Evolutionary conservation across 2,888 invertebrate genomes (phyloP), one percentile per base, ranked within the genome.

Genomic region (Drosophila siamana): DNA sequence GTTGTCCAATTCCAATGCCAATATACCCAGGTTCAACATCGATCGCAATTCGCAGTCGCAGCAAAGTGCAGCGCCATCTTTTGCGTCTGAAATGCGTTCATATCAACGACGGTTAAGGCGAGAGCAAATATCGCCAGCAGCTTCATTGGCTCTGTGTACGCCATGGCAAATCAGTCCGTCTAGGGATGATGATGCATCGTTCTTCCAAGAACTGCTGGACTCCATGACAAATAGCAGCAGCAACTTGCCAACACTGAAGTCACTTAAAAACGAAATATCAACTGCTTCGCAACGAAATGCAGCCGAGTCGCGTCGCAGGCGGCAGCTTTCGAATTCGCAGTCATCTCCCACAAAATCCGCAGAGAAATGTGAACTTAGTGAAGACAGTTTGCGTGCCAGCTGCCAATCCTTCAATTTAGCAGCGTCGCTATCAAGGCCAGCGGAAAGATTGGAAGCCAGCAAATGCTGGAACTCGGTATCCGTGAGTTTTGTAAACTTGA

Each of bases 131-230:
- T 4, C 24, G 4, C 26, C 30, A 13, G 13, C 2, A 15, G 15
- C 26, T 26, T 26, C 7, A 1, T 1, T 26, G 13, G 6, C 13
- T 3, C 30, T 6, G 13, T 4, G 6, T n/a, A 7, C 13, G 15
- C 36, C 59, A 7, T 1, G 16, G 11, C 16, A 40, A 2, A 38
- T 15, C 2, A 38, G 0, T 4, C 5, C 2, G 13, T n/a, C 16
- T 54, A 69, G 44, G 4, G 33, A 22, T 7, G 15, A 9, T 5
- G 44, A 50, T 69, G 44, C 22, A 4, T 44, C 69, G n/a, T 69
- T 55, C 38, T 15, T 69, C 40, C 33, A 16, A 15, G 61, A 69
- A 11, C n/a, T 55, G n/a, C 61, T 40, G 4, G 69, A 61, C 30
- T 30, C 61, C 0, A 8, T 50, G 30, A 19, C 4, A 2, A 4